phyloP scores from a whole-genome alignment of 1,140 invertebrate genomes.

The Magallana ariakensis region DNA sequence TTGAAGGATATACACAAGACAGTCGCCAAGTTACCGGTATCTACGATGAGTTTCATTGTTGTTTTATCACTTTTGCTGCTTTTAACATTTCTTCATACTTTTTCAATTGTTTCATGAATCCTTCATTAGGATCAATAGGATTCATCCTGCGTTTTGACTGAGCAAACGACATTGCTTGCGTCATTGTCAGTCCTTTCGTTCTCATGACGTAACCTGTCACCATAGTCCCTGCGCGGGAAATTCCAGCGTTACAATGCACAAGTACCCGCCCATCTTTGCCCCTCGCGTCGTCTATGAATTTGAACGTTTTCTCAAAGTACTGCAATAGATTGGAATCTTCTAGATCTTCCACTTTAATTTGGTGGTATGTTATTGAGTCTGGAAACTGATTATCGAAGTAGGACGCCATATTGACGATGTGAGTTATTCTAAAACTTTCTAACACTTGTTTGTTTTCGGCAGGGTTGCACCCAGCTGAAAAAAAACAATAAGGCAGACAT shows the following conservation, averaged over 20 bases:
- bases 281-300: constrained; percentile 95
- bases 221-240: constrained; percentile 74
- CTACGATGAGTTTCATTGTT: neutral
- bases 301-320: constrained; percentile 97
- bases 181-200: constrained; percentile 94
- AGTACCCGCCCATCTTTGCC: constrained; percentile 64
- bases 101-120: constrained; percentile 95
- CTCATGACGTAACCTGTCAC: constrained; percentile 82
- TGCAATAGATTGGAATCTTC: constrained; percentile 96
- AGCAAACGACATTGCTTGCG: constrained; percentile 92
- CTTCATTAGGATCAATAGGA: constrained; percentile 97
- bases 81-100: constrained; percentile 86
- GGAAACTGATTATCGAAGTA: constrained; percentile 99
- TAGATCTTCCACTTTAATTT: constrained; percentile 96
- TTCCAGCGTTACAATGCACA: constrained; percentile 76
- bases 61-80: constrained; percentile 24
- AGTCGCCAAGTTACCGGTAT: too few relatives aligned
- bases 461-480: constrained; percentile 38
- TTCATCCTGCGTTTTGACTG: constrained; percentile 88
- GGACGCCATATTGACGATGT: constrained; percentile 97
- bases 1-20: too few relatives aligned
- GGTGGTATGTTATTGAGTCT: constrained; percentile 95
- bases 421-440: constrained; percentile 91
- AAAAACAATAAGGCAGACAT: neutral
- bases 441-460: constrained; percentile 86